Conservation (phyloP, 2,797 vertebrate genomes). For the Trachops cirrhosus region DNA sequence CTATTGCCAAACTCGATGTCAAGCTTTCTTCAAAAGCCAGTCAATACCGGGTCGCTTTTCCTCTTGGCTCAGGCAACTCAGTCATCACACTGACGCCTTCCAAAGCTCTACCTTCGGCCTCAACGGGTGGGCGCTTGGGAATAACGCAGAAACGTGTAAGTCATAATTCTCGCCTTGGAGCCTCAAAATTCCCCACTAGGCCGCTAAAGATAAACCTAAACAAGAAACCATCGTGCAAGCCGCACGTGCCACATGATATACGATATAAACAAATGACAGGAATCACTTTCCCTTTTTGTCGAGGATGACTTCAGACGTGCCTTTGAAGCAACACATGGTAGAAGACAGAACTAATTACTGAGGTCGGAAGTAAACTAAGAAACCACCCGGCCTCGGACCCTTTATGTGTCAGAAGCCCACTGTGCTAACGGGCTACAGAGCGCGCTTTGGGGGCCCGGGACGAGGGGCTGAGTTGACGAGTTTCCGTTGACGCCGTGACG, state of each 20-base stretch:
- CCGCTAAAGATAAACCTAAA: neutral
- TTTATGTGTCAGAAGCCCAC: neutral
- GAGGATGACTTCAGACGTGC: neutral
- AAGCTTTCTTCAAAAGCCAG: neutral
- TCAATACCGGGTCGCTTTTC: neutral
- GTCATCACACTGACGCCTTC: neutral
- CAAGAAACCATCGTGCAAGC: neutral
- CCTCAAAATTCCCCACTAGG: neutral
- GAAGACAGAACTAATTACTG: too few relatives aligned
- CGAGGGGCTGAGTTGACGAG: neutral
- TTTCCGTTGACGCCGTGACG: neutral
- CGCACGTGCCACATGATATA: neutral
- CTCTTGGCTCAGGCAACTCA: neutral
- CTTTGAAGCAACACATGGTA: neutral
- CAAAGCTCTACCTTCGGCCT: neutral
- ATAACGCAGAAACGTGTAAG: neutral
- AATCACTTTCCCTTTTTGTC: neutral
- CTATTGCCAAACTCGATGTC: neutral
- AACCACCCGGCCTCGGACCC: neutral
- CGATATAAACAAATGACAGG: neutral
- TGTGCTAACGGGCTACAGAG: neutral
- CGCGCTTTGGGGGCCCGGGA: too few relatives aligned
- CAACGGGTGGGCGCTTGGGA: neutral
- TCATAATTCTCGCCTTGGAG: neutral
- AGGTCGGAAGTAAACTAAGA: too few relatives aligned